Evolutionary conservation across 23 tunicate species (phyloP), one percentile per base, ranked within the genome.

Genomic region (Phallusia fumigata): DNA sequence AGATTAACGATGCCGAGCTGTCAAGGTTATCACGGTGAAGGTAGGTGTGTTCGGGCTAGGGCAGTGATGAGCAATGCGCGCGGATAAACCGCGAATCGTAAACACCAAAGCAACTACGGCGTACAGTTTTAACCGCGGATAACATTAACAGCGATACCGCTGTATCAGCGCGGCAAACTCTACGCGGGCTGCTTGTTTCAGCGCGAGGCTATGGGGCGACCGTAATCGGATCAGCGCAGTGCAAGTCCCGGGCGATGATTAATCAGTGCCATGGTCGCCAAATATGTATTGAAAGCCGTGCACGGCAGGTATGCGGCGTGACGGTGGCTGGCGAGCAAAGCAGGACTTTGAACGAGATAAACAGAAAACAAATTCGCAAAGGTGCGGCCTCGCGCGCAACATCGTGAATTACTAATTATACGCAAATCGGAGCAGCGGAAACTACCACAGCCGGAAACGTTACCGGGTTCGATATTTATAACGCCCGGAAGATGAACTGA

Each of bases 151-250:
- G 47, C 47, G 47, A 40, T 40, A 40, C 47, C 8, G 47, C 47
- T 40, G 47, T 10, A 5, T 40, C 47, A 40, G 47, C 47, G 47
- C 47, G 47, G 47, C 10, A 10, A 40, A 40, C 47, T 40, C 8
- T 10, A 40, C 47, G 47, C 47, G 5, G 47, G 47, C 47, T 40
- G 47, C 47, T 40, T 40, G 47, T 40, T 40, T 40, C 47, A 40
- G 47, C 10, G 47, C 47, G 47, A 5, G 10, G 47, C 47, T 40
- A 40, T 40, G 47, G 69, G 28, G 15, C 28, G 69, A 58, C 69
- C 69, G 69, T 24, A 58, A 58, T 58, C 69, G 69, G 69, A 58
- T 58, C 69, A 58, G 69, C 69, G 69, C 69, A 21, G 69, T 24
- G 69, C 69, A 58, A 58, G 15, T 58, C 26, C 13, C 69, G 69